Evolutionary conservation across 2,797 vertebrate genomes (phyloP).

Genomic region (Danionella dracula): DNA sequence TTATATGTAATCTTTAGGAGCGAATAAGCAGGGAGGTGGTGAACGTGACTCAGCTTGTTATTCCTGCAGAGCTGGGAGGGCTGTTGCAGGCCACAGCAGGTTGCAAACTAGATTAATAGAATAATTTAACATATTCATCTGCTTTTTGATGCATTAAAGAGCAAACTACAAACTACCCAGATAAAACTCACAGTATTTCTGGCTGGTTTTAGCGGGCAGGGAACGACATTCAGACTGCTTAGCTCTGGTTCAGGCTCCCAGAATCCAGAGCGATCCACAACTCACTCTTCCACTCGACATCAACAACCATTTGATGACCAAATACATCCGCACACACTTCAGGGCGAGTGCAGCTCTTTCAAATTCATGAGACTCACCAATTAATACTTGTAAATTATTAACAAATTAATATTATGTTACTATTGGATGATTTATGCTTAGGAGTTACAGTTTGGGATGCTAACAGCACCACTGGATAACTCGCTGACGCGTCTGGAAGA

Average conservation of each 20-base stretch:
- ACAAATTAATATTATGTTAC: not conserved
- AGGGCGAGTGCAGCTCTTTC: slow-evolving; percentile 66
- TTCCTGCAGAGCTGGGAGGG: slow-evolving; percentile 64
- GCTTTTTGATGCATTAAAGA: too few relatives aligned
- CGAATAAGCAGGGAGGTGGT: slow-evolving; percentile 67
- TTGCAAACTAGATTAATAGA: slow-evolving; percentile 16
- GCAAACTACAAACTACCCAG: too few relatives aligned
- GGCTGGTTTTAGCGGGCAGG: slow-evolving; percentile 61
- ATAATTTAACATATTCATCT: too few relatives aligned
- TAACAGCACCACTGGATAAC: slow-evolving; percentile 70
- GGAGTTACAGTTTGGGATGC: slow-evolving; percentile 88
- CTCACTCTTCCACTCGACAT: slow-evolving; percentile 87
- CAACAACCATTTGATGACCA: slow-evolving; percentile 91
- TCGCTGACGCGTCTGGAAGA: slow-evolving; percentile 77
- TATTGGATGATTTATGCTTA: slow-evolving; percentile 45
- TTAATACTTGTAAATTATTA: not conserved
- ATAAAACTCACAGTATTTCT: not conserved
- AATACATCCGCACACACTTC: slow-evolving; percentile 84
- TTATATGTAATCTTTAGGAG: slow-evolving; percentile 49
- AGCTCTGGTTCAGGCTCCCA: slow-evolving; percentile 77
- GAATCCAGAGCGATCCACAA: slow-evolving; percentile 75
- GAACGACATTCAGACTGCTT: slow-evolving; percentile 72
- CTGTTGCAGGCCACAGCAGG: slow-evolving; percentile 64
- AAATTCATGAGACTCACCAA: slow-evolving; percentile 6
- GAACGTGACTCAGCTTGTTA: slow-evolving; percentile 64